A percentile compares a stretch with the other conserved stretches of the same genome.
phyloP scores from a whole-genome alignment of 2,797 vertebrate genomes.

The Lepus townsendii region DNA sequence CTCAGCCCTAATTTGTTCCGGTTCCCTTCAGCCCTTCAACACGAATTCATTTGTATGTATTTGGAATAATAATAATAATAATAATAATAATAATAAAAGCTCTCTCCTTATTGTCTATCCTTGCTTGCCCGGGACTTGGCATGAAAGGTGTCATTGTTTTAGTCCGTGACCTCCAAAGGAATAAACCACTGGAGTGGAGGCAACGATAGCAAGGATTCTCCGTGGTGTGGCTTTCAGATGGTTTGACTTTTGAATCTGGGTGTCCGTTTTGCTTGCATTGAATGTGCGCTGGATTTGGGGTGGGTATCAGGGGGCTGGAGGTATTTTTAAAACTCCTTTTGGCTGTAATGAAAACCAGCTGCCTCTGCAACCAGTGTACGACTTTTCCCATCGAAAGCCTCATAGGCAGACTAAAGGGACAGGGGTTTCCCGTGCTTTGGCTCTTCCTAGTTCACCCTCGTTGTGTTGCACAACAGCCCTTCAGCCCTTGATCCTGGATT shows the following conservation, averaged over 20 bases:
- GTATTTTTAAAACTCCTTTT: slow-evolving; percentile 78
- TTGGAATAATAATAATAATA: not conserved
- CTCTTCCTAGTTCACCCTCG: not conserved
- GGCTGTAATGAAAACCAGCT: slow-evolving; percentile 78
- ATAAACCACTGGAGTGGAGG: slow-evolving; percentile 49
- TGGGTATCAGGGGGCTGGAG: slow-evolving; percentile 33
- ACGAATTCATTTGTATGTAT: slow-evolving; percentile 75
- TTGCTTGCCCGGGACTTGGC: slow-evolving; percentile 73
- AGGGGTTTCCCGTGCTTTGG: not conserved
- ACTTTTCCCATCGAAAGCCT: slow-evolving; percentile 58
- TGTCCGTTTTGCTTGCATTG: slow-evolving; percentile 51
- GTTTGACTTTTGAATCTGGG: slow-evolving; percentile 71
- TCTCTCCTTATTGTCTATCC: slow-evolving; percentile 67
- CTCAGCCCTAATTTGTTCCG: slow-evolving; percentile 70
- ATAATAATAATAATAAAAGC: not conserved
- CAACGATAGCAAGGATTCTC: slow-evolving; percentile 24
- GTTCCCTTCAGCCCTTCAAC: slow-evolving; percentile 61
- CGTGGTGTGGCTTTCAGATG: not conserved
- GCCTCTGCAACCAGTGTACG: slow-evolving; percentile 58
- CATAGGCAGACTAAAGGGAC: not conserved
- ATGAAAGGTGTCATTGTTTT: slow-evolving; percentile 80
- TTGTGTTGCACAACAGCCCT: not conserved
- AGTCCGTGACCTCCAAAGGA: slow-evolving; percentile 53
- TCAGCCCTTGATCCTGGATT: not conserved
- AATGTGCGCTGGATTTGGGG: slow-evolving; percentile 63